These are phyloP conservation scores for Pristiophorus japonicus DNA, from an alignment of 2,113 vertebrate species.

Conservation along the genomic window DNA sequence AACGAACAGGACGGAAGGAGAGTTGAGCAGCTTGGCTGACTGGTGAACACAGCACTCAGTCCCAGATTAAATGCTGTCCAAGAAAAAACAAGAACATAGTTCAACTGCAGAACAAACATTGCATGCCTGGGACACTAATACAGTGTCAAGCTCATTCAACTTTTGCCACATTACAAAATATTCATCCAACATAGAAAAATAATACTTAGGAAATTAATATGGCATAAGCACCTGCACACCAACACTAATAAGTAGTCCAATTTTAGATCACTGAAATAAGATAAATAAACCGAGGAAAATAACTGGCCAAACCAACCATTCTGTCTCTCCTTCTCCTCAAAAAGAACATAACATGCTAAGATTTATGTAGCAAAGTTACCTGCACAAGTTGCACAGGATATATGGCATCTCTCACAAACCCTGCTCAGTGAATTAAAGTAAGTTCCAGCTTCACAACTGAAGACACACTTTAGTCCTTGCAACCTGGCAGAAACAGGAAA, in stretches of 20 bases:
- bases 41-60: not conserved
- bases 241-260: not conserved
- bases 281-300: not conserved
- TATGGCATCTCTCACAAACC: constrained; percentile 81
- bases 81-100: not conserved
- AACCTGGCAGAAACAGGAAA: constrained; percentile 60
- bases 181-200: not conserved
- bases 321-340: too few relatives aligned
- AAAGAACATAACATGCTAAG: not conserved
- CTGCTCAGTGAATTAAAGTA: constrained; percentile 78
- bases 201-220: not conserved
- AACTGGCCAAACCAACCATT: not conserved
- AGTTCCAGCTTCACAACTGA: constrained; percentile 77
- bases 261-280: not conserved
- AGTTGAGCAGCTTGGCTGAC: not conserved
- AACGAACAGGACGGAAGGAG: not conserved
- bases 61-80: not conserved
- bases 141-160: not conserved
- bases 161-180: not conserved
- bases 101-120: not conserved
- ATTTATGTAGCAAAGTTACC: constrained; percentile 56
- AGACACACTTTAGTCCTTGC: constrained; percentile 74
- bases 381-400: constrained; percentile 83
- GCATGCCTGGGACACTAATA: not conserved
- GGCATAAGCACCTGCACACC: not conserved